A percentile compares a stretch with the other conserved stretches of the same genome.
These are phyloP conservation scores for Agelastica alni DNA, from an alignment of 2,888 invertebrate genomes.

Conservation along the genomic window DNA sequence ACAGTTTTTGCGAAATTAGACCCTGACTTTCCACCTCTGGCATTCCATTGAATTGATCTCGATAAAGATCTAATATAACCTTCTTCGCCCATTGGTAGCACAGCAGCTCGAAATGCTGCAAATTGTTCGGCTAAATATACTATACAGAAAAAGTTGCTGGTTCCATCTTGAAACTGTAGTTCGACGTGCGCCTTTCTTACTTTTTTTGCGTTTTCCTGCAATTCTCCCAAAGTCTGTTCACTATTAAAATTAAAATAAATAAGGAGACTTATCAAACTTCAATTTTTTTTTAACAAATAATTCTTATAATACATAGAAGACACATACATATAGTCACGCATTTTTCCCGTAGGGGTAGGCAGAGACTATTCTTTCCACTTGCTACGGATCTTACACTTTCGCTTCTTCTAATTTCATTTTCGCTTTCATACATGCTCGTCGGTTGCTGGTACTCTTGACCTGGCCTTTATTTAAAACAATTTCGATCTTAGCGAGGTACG, in stretches of 20 bases:
- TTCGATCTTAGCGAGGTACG: no score
- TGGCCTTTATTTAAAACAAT: no score
- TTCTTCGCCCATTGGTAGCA: conserved; percentile 63
- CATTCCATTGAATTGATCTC: conserved; percentile 87
- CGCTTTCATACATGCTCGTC: no score
- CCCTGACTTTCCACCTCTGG: conserved; percentile 96
- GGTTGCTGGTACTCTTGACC: no score
- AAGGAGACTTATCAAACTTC: no score
- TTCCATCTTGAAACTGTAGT: conserved; percentile 65
- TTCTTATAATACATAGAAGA: no score
- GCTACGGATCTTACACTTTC: no score
- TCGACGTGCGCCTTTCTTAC: conserved; percentile 58
- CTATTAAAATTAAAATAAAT: neutral
- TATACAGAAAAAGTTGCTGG: conserved; percentile 85
- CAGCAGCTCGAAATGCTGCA: conserved; percentile 69
- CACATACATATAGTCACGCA: no score
- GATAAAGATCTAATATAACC: conserved; percentile 85
- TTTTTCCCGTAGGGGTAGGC: no score
- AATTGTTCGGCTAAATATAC: conserved; percentile 93
- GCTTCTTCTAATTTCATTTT: no score
- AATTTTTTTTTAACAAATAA: no score
- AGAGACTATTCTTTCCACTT: no score
- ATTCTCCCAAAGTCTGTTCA: conserved; percentile 28
- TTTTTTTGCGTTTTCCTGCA: conserved; percentile 51
- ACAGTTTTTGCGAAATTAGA: conserved; percentile 93